Conservation (phyloP, 2,113 vertebrate species). For the Genyomyrus donnyi region DNA sequence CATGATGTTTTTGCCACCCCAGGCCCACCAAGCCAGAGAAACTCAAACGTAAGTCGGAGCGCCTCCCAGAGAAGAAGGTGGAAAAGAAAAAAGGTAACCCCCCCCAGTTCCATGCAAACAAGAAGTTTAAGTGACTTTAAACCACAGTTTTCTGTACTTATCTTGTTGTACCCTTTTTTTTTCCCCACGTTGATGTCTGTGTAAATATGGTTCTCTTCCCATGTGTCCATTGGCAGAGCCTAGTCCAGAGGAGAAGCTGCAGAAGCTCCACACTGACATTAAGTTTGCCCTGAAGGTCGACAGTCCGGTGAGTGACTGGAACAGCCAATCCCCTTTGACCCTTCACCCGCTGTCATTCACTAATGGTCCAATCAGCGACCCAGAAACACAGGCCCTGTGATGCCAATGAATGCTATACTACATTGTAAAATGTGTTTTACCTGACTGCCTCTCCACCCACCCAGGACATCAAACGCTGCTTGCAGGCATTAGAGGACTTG, state of each 20-base stretch:
- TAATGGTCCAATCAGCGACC: neutral
- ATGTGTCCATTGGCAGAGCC: slow-evolving; percentile 61
- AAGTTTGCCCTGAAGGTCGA: slow-evolving; percentile 96
- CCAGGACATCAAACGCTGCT: slow-evolving; percentile 87
- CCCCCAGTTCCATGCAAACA: neutral
- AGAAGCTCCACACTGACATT: slow-evolving; percentile 93
- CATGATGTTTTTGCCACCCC: slow-evolving; percentile 9
- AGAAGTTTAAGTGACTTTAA: neutral
- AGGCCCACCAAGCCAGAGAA: slow-evolving; percentile 75
- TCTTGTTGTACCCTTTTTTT: neutral
- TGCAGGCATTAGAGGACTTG: slow-evolving; percentile 80
- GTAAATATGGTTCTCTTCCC: rapidly evolving
- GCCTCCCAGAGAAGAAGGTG: slow-evolving; percentile 62
- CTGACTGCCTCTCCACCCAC: neutral
- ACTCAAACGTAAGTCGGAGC: slow-evolving; percentile 71
- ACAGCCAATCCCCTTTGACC: neutral
- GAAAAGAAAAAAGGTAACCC: slow-evolving; percentile 85
- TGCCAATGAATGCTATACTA: neutral
- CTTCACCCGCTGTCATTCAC: neutral
- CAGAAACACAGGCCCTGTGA: neutral
- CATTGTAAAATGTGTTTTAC: neutral
- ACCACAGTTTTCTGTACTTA: neutral
- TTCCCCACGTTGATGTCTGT: neutral
- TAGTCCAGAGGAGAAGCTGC: slow-evolving; percentile 83
- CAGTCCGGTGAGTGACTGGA: slow-evolving; percentile 72